phyloP scores from a whole-genome alignment of 2,797 vertebrate species.

The Brachymystax lenok region DNA sequence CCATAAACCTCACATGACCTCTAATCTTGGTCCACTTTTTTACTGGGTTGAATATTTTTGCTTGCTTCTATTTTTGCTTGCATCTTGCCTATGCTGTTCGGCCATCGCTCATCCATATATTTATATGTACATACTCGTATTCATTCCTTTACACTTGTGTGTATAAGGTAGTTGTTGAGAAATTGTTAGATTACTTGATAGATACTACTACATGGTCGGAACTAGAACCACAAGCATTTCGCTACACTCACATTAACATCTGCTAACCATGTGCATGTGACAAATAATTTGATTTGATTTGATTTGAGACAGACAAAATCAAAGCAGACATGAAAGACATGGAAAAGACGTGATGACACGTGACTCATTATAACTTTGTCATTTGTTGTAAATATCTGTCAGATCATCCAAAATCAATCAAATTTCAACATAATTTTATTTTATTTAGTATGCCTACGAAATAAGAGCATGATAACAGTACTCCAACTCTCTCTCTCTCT shows the following conservation, averaged over 20 bases:
- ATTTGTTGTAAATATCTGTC: constrained; percentile 54
- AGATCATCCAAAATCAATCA: constrained; percentile 46
- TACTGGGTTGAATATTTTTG: constrained; percentile 56
- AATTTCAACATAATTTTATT: constrained; percentile 13
- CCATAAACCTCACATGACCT: constrained; percentile 20
- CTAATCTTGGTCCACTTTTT: constrained; percentile 42
- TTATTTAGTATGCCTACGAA: constrained; percentile 49
- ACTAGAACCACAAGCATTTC: no score
- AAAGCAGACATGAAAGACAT: constrained; percentile 47
- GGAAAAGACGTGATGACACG: constrained; percentile 19
- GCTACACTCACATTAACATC: no score
- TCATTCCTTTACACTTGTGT: no score
- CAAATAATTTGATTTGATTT: no score
- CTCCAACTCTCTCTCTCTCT: constrained; percentile 21
- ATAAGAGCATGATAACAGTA: constrained; percentile 24
- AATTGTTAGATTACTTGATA: no score
- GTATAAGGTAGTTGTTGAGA: no score
- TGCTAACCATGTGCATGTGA: no score
- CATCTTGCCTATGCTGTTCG: no score
- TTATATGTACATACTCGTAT: no score
- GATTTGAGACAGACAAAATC: constrained; percentile 20
- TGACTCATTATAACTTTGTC: constrained; percentile 32
- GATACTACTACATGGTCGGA: no score
- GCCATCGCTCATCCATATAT: no score
- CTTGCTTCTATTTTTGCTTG: constrained; percentile 22